Evolutionary conservation across 2,113 vertebrate species (phyloP).

Genomic region (Rhadina sibilatrix): DNA sequence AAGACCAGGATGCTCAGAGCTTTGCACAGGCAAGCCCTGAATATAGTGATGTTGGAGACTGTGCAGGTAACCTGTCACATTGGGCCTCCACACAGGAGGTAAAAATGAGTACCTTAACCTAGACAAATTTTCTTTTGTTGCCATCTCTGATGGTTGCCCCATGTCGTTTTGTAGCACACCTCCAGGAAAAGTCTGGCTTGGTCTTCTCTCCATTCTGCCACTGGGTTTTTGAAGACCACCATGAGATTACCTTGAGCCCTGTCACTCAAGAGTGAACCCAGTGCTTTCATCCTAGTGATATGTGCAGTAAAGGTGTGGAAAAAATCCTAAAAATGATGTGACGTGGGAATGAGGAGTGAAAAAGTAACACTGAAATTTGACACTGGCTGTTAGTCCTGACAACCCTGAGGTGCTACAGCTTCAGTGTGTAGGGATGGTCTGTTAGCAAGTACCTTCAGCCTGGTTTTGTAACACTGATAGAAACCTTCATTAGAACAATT

Average conservation of each 20-base stretch:
- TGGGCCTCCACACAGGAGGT: background rate
- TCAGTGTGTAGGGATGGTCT: background rate
- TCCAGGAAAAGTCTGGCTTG: background rate
- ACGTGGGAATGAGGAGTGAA: background rate
- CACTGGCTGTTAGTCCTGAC: fast-evolving
- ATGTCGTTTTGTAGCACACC: background rate
- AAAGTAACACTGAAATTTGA: background rate
- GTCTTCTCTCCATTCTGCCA: background rate
- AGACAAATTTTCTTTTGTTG: background rate
- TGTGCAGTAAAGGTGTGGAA: background rate
- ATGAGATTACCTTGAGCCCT: background rate
- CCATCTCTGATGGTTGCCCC: background rate
- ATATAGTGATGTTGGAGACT: background rate
- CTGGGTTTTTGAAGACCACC: background rate
- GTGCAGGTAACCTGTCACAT: background rate
- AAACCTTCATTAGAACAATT: background rate
- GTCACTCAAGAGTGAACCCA: background rate
- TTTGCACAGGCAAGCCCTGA: background rate
- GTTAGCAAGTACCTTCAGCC: background rate
- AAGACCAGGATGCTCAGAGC: background rate
- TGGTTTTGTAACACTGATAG: background rate
- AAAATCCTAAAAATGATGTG: background rate
- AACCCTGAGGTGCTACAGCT: background rate
- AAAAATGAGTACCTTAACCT: background rate
- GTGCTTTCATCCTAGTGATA: background rate